A percentile compares a stretch with the other conserved stretches of the same genome.
Conservation (phyloP, 1,140 invertebrate genomes). For the Sycobia sp. region DNA sequence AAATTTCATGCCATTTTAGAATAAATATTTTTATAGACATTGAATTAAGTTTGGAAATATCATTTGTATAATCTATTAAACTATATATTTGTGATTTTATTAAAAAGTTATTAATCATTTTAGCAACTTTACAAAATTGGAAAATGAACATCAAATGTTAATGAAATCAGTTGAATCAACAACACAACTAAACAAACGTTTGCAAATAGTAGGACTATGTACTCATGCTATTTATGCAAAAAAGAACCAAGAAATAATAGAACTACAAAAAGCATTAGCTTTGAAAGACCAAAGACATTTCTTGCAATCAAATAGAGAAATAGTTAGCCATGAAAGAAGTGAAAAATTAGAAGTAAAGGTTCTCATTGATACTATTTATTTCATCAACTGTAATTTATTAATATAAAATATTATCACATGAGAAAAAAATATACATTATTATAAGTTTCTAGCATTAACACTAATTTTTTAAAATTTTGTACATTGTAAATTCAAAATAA, state of each 20-base stretch:
- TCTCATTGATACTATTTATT: background rate
- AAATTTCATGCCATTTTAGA: background rate
- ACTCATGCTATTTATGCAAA: constrained; percentile 41
- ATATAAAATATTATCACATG: no score
- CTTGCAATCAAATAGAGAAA: background rate
- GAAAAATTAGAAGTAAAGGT: constrained; percentile 17
- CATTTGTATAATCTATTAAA: no score
- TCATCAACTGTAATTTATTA: no score
- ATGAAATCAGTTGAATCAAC: constrained; percentile 40
- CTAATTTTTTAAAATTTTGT: no score
- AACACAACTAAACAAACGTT: constrained; percentile 45
- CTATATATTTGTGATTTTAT: background rate
- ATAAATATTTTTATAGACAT: background rate
- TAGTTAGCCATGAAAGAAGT: background rate
- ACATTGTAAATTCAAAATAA: no score
- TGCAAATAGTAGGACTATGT: constrained; percentile 46
- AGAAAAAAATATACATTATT: no score
- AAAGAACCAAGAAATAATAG: constrained; percentile 39
- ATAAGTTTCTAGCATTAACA: no score
- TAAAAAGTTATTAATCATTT: background rate
- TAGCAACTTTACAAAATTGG: constrained; percentile 40
- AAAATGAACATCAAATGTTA: constrained; percentile 48
- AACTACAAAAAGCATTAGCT: constrained; percentile 37
- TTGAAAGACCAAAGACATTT: background rate
- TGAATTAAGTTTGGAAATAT: no score